A percentile compares a stretch with the other conserved stretches of the same genome.
Evolutionary conservation across 2,113 vertebrate genomes (phyloP).

Genomic region (Menidia beryllina): DNA sequence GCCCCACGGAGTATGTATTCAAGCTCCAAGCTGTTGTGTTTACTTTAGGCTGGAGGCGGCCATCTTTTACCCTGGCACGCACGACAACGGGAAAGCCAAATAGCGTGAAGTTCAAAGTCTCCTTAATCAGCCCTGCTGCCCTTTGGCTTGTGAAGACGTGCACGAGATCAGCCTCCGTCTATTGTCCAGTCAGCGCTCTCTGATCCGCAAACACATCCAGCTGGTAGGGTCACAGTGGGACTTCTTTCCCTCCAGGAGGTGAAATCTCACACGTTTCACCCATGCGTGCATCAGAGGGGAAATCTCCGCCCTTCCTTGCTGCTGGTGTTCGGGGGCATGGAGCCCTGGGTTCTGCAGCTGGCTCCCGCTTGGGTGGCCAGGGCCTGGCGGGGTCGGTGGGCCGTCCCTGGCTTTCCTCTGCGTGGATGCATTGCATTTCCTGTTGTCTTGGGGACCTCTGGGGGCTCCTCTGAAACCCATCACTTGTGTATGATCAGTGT

Average conservation of each 20-base stretch:
- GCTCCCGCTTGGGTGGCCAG: no score
- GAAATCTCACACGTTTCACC: not conserved
- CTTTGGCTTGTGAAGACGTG: constrained; percentile 36
- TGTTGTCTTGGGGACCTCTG: no score
- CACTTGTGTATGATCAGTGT: no score
- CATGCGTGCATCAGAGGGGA: not conserved
- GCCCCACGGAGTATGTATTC: not conserved
- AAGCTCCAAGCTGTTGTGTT: not conserved
- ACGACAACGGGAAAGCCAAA: constrained; percentile 57
- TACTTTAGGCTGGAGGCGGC: not conserved
- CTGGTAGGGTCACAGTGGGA: constrained; percentile 8
- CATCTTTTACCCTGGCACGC: not conserved
- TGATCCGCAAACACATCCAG: constrained; percentile 37
- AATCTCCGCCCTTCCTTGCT: no score
- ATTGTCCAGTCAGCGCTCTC: constrained; percentile 39
- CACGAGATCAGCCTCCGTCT: constrained; percentile 21
- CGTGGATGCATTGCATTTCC: no score
- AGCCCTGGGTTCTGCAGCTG: no score
- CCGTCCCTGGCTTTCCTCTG: no score
- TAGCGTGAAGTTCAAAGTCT: constrained; percentile 69
- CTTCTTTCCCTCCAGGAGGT: not conserved
- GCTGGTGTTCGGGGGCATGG: no score
- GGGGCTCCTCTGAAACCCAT: no score
- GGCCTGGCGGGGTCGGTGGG: no score
- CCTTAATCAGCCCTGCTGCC: constrained; percentile 26